These are phyloP conservation scores for Platycercus adscitus DNA, from an alignment of 2,113 vertebrate genomes.

Conservation along the genomic window DNA sequence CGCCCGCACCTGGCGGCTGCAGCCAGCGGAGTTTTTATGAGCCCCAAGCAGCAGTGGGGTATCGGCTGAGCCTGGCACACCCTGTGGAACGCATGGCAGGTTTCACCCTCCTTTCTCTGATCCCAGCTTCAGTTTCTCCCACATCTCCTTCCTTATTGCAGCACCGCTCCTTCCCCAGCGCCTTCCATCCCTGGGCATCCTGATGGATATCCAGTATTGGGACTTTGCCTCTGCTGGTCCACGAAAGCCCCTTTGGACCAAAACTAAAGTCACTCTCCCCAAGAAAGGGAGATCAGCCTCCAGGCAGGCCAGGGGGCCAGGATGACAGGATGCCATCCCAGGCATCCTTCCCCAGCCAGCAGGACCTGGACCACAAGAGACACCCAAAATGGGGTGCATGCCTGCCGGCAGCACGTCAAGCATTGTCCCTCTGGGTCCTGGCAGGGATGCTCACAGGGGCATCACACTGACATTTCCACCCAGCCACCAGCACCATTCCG, in stretches of 20 bases:
- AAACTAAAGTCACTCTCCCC: not conserved
- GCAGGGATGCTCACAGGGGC: rapidly evolving
- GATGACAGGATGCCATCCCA: not conserved
- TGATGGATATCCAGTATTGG: not conserved
- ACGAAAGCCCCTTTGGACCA: not conserved
- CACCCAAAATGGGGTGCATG: rapidly evolving
- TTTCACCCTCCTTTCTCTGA: not conserved
- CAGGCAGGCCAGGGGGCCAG: rapidly evolving
- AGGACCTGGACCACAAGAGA: not conserved
- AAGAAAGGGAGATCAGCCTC: rapidly evolving
- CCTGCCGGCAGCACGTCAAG: rapidly evolving
- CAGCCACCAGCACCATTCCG: rapidly evolving
- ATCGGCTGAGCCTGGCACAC: not conserved
- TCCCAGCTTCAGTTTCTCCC: not conserved
- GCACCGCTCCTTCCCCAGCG: not conserved
- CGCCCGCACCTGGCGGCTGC: rapidly evolving
- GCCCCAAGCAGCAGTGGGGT: rapidly evolving
- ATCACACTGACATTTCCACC: rapidly evolving
- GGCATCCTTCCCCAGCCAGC: not conserved
- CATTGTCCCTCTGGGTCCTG: rapidly evolving
- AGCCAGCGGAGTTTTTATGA: not conserved
- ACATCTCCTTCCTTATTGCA: rapidly evolving
- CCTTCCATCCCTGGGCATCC: not conserved
- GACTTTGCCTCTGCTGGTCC: not conserved
- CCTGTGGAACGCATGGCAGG: not conserved